Conservation (phyloP, 1,140 invertebrate genomes). For the Centruroides vittatus region DNA sequence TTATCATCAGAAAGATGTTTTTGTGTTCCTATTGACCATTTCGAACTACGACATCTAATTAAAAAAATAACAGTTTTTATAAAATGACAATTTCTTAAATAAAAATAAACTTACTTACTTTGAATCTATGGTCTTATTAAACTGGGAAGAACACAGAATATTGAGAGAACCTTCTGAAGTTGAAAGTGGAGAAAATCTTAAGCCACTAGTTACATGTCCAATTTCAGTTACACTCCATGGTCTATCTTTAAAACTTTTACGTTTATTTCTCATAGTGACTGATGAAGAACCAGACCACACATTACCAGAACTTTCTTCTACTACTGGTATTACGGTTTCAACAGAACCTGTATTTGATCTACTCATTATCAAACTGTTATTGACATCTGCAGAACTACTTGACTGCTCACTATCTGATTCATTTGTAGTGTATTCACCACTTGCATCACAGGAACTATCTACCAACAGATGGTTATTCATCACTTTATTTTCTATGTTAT, state of each 20-base stretch:
- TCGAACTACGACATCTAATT: too few relatives aligned
- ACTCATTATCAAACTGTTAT: conserved; percentile 44
- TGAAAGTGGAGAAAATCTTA: conserved; percentile 42
- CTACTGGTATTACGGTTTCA: conserved; percentile 24
- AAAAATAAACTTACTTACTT: too few relatives aligned
- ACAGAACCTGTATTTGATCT: conserved; percentile 32
- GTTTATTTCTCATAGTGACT: conserved; percentile 32
- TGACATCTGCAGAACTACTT: conserved; percentile 52
- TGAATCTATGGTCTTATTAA: not conserved
- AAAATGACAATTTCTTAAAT: too few relatives aligned
- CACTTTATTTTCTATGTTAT: not conserved
- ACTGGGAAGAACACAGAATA: conserved; percentile 27
- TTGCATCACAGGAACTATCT: conserved; percentile 62
- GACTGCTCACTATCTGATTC: conserved; percentile 51
- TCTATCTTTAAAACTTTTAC: conserved; percentile 37
- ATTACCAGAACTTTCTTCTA: not conserved
- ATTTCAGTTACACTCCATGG: conserved; percentile 74
- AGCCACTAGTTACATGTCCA: conserved; percentile 43
- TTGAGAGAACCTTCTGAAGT: conserved; percentile 75
- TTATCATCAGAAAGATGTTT: too few relatives aligned
- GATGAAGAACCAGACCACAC: conserved; percentile 5
- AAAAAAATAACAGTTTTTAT: too few relatives aligned
- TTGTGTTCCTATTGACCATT: too few relatives aligned
- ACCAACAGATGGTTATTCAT: conserved; percentile 15
- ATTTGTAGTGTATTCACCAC: conserved; percentile 68